Evolutionary conservation across 2,113 vertebrate genomes (phyloP).

Genomic region (Ailurus styani): DNA sequence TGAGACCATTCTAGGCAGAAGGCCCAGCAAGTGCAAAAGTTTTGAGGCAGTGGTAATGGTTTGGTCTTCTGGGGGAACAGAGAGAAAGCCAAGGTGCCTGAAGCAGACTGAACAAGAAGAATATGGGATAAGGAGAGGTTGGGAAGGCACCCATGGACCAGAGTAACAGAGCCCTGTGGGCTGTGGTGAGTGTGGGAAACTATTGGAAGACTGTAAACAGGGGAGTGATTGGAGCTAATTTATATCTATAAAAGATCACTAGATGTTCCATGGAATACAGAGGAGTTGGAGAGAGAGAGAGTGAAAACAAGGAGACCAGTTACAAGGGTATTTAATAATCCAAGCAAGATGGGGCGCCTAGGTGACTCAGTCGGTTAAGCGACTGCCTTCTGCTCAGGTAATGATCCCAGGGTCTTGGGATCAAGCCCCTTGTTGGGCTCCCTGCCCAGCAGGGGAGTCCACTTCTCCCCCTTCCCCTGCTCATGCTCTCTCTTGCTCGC

Average conservation of each 20-base stretch:
- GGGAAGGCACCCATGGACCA: not conserved
- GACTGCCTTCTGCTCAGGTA: too few relatives aligned
- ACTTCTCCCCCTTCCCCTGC: too few relatives aligned
- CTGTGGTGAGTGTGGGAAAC: not conserved
- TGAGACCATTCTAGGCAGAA: not conserved
- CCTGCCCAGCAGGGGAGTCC: too few relatives aligned
- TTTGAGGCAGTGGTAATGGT: not conserved
- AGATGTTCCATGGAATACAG: too few relatives aligned
- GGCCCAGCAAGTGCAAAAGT: not conserved
- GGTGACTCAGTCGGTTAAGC: too few relatives aligned
- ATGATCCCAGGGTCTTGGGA: too few relatives aligned
- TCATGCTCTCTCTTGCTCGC: too few relatives aligned
- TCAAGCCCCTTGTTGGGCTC: too few relatives aligned
- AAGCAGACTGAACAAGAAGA: not conserved
- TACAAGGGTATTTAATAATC: not conserved
- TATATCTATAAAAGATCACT: not conserved
- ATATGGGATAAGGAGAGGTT: not conserved
- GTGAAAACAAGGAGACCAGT: not conserved
- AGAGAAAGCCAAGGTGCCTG: not conserved
- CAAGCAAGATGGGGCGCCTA: not conserved
- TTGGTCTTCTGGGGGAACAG: not conserved
- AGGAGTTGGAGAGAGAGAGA: not conserved
- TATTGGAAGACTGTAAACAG: not conserved
- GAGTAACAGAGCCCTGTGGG: not conserved
- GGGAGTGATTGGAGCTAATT: not conserved